Base-by-base conservation (phyloP, 2,888 invertebrate species). In the Tricholauxania praeusta region DNA sequence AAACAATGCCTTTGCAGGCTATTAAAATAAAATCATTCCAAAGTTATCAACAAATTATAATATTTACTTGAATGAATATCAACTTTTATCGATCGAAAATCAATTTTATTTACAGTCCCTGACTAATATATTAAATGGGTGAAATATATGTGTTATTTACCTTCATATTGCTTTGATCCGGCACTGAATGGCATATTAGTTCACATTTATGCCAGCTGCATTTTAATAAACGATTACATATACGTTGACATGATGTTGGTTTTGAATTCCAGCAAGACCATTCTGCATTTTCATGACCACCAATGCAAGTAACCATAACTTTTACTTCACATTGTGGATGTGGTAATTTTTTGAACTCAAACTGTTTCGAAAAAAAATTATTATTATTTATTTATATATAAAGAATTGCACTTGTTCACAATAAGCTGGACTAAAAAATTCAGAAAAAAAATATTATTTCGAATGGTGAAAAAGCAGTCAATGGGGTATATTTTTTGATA, bases 161-260 rank as follows among this genome's bases (percentile, higher is more conserved):
- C 88, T 76, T 79, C 85, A 89, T 84, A 83, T 89, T 78, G 57
- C 82, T 68, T 76, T 89, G 83, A 86, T 89, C 84, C 87, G 89
- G 88, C 78, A 92, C 88, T 1, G 89, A 86, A 78, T 97, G 97
- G 84, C 97, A 97, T 17, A 90, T 86, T 66, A 91, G 83, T 17
- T 88, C 84, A 84, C 97, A 97, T 0, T 82, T 88, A 83, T 98
- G 98, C 82, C 94, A 93, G 1, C 92, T 91, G 85, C 98, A 98
- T 1, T 88, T 83, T 15, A 98, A 87, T 3, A 88, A 83, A 70
- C 91, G 90, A 0, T 92, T 92, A 87, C 98, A 98, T 19, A 89
- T 88, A 78, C 94, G 89, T 2, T 94, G 94, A 84, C 98, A 98
- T 10, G 94, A 94, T 8, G 90, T 89, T 0, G 93, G 89, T 70